These are phyloP conservation scores for Apostichopus californicus DNA, from an alignment of 35 echinoderm and acorn worm genomes.

Conservation along the genomic window DNA sequence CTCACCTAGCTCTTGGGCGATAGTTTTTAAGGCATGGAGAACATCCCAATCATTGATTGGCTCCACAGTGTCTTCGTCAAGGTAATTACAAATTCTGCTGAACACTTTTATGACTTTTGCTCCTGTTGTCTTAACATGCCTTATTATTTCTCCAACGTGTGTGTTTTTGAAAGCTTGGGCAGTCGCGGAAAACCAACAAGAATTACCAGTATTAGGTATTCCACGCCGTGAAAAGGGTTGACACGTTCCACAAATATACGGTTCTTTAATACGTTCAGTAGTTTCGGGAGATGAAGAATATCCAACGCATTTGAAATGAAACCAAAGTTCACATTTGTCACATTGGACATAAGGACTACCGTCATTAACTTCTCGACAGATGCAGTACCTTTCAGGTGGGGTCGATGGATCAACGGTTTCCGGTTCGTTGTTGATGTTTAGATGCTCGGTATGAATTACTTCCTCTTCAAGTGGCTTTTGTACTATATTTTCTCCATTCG, in stretches of 20 bases:
- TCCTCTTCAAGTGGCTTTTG: too few relatives aligned
- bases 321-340: background rate
- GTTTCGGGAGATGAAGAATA: background rate
- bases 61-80: background rate
- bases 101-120: background rate
- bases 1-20: background rate
- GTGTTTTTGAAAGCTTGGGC: background rate
- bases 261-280: background rate
- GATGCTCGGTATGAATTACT: too few relatives aligned
- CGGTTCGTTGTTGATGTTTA: too few relatives aligned
- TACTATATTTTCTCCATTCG: too few relatives aligned
- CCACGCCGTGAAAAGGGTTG: background rate
- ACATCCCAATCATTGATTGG: background rate
- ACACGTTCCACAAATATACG: background rate
- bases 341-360: constrained; percentile 19
- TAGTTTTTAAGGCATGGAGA: background rate
- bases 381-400: background rate
- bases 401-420: too few relatives aligned
- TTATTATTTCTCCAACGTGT: background rate
- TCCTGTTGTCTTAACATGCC: background rate
- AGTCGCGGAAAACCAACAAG: constrained; percentile 7
- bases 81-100: background rate
- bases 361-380: constrained; percentile 5
- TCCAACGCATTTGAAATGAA: constrained; percentile 17
- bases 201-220: constrained; percentile 11